Percentiles rank a stretch among this genome's conserved stretches.
phyloP scores from a whole-genome alignment of 1,140 invertebrate genomes.

The Cotesia vestalis region DNA sequence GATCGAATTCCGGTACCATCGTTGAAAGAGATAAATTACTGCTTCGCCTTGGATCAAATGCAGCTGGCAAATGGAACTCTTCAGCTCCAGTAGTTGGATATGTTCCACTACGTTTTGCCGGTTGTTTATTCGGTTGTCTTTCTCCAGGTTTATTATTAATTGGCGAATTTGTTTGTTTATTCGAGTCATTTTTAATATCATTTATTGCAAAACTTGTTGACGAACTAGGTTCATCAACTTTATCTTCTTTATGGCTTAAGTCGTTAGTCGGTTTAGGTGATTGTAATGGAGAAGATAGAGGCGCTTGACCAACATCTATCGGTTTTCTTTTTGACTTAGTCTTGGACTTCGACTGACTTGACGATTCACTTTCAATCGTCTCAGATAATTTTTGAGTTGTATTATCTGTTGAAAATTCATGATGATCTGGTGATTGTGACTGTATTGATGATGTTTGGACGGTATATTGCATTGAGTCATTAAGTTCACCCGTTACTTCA shows the following conservation, averaged over 20 bases:
- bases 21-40: constrained; percentile 31
- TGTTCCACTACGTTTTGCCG: no score
- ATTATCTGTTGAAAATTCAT: no score
- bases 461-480: neutral
- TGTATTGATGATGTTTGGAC: neutral
- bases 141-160: constrained; percentile 36
- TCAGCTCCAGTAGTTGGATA: constrained; percentile 15
- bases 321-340: no score
- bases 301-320: no score
- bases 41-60: constrained; percentile 46
- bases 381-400: no score
- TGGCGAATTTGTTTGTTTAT: neutral
- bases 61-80: constrained; percentile 42
- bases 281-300: no score
- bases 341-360: no score
- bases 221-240: neutral
- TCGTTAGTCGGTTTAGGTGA: no score
- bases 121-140: constrained; percentile 16
- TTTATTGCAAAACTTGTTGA: neutral
- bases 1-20: constrained; percentile 21
- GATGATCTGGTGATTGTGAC: neutral
- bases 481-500: neutral
- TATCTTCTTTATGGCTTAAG: no score
- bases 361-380: no score
- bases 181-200: neutral